A percentile compares a stretch with the other conserved stretches of the same genome.
Conservation (phyloP, 2,797 vertebrate species). For the Sebastes steindachneri region DNA sequence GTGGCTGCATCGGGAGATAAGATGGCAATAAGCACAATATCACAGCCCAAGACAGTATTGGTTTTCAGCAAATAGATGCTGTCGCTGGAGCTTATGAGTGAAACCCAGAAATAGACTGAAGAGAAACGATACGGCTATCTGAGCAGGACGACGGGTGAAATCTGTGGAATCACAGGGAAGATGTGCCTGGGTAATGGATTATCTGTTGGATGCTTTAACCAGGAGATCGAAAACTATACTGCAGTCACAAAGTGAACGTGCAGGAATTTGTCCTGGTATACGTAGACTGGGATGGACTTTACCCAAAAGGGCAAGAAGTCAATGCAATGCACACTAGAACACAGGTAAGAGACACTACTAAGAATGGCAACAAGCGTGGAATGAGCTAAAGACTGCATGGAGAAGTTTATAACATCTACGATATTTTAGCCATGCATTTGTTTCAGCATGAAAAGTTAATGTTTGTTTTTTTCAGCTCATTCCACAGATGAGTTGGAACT, state of each 20-base stretch:
- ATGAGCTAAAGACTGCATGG: too few relatives aligned
- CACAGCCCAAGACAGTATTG: conserved; percentile 65
- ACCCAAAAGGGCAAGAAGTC: too few relatives aligned
- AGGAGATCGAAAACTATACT: neutral
- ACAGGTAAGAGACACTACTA: too few relatives aligned
- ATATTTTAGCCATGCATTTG: neutral
- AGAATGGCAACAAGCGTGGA: too few relatives aligned
- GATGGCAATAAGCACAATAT: conserved; percentile 71
- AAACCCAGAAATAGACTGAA: conserved; percentile 44
- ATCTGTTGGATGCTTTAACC: conserved; percentile 8
- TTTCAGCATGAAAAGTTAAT: neutral
- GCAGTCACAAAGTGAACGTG: neutral
- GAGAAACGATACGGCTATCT: conserved; percentile 31
- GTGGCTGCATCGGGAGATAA: conserved; percentile 70
- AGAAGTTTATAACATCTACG: neutral
- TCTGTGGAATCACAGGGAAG: conserved; percentile 34
- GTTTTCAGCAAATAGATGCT: conserved; percentile 68
- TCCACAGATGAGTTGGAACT: neutral
- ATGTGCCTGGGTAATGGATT: conserved; percentile 17
- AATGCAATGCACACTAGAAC: too few relatives aligned
- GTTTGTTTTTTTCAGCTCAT: neutral
- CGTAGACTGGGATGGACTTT: too few relatives aligned
- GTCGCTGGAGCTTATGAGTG: conserved; percentile 50
- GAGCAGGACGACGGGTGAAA: conserved; percentile 22
- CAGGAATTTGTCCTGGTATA: neutral